Evolutionary conservation across 1,140 invertebrate species (phyloP), one percentile per base, ranked within the genome.

Genomic region (Drosophila oshimai): DNA sequence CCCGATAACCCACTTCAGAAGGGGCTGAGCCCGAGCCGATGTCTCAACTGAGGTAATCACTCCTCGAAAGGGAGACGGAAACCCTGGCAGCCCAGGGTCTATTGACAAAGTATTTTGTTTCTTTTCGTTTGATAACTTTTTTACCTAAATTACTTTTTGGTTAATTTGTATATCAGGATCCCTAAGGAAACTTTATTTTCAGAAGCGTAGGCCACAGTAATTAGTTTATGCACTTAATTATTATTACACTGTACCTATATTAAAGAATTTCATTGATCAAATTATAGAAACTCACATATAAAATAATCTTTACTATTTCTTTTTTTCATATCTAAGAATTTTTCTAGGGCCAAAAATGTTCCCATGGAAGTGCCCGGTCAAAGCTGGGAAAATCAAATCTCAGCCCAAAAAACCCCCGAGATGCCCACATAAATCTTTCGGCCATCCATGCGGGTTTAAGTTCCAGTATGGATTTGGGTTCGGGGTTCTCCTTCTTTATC

Each of bases 381-480:
- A 49, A 26, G 9, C 33, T 49, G 15, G 13, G 24, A n/a, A 24
- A 60, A n/a, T n/a, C n/a, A n/a, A 60, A 55, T 46, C 53, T 24
- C 7, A 24, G 7, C 9, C 12, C 3, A 34, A 53, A 54, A 41
- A 18, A n/a, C 31, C 34, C 29, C 44, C 45, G 10, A 50, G 17
- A 26, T 64, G 58, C 62, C 62, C 62, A 50, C 44, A 65, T 65
- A 65, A 65, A 49, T 65, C 62, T 65, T 20, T 50, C 12, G n/a
- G 15, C 42, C 6, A 31, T n/a, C 33, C 26, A 65, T 65, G 60
- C 62, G 62, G 61, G 61, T n/a, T 31, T 44, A 9, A 44, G 41
- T 53, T 54, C 12, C 9, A 22, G 18, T 17, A 33, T 22, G 20
- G 20, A 6, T 24, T 31, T 7, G 20, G 22, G 18, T 34, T 60